These are phyloP conservation scores for Pyralis farinalis DNA, from an alignment of 2,888 invertebrate species.

Conservation along the genomic window DNA sequence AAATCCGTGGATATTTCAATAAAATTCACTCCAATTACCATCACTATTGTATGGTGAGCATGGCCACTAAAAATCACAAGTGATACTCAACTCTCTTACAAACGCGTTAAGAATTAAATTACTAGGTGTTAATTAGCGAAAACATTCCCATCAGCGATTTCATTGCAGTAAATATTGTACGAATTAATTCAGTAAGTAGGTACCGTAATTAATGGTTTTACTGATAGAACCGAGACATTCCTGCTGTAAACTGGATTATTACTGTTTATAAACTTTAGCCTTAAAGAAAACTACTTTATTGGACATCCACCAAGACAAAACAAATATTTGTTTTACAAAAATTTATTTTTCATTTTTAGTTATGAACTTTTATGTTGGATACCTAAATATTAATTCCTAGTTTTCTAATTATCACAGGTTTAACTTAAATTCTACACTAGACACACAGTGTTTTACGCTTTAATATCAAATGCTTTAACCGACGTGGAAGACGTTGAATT, in stretches of 20 bases:
- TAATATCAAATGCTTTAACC: conserved; percentile 55
- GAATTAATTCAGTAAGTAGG: too few species aligned
- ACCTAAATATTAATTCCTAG: not conserved
- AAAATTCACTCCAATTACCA: conserved; percentile 32
- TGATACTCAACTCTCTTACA: conserved; percentile 4
- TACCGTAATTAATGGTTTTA: too few species aligned
- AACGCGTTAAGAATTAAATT: conserved; percentile 10
- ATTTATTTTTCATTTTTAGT: not conserved
- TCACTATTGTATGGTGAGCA: conserved; percentile 13
- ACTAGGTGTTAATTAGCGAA: conserved; percentile 1
- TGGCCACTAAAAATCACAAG: not conserved
- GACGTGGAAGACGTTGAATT: conserved; percentile 64
- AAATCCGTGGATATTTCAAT: conserved; percentile 39
- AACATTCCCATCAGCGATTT: conserved; percentile 20
- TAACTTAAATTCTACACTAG: conserved; percentile 56
- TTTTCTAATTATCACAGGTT: conserved; percentile 47
- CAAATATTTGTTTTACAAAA: conserved; percentile 4
- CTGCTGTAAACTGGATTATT: too few species aligned
- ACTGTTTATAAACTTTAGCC: too few species aligned
- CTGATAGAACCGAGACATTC: too few species aligned
- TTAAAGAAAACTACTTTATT: too few species aligned
- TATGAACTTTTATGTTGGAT: not conserved
- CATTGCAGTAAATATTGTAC: conserved; percentile 22
- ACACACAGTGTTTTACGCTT: conserved; percentile 38
- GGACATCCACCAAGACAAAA: not conserved